Base-by-base conservation (phyloP, 1,140 invertebrate genomes). In the Solenopsis fugax region DNA sequence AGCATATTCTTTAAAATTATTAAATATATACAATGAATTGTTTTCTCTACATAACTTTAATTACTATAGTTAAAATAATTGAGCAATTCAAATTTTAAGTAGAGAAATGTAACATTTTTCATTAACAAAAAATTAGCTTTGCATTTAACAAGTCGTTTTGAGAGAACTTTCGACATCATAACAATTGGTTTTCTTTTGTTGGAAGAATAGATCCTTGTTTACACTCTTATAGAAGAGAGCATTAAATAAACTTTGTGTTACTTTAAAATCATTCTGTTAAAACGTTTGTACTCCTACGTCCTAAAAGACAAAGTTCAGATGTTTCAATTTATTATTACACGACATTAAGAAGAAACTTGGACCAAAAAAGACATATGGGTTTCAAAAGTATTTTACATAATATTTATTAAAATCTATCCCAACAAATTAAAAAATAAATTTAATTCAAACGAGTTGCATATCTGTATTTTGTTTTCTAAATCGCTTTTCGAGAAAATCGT, bases 241-340 rank as follows among this genome's bases (percentile, higher is more conserved):
- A 37, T 80, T 80, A 67, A 67, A 18, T 54, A 69, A 81, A 81
- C 48, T 69, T 54, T 41, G 16, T 34, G 16, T 78, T 24, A 62
- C 21, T 50, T 81, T 69, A 56, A 24, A 81, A 69, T n/a, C 13
- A 67, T 50, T 41, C 29, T 78, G 64, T 50, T 29, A 65, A 24
- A 18, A 50, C 5, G 13, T 78, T 76, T 24, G 1, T 67, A 62
- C 37, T 24, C 0, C 18, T 37, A 67, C 12, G 29, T 54, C 13
- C n/a, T 54, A 41, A 67, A 34, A 67, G 18, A 41, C 6, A 67
- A 67, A 78, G 37, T 7, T 7, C 24, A 52, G 13, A 34, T 67
- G 77, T 67, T 80, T 78, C 64, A 80, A 67, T 67, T 80, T 67
- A 50, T 10, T 34, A 45, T 77, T 24, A 58, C 24, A 24, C 6